Conservation (phyloP, 2,113 vertebrate species). For the Corythoichthys haematopterus region DNA sequence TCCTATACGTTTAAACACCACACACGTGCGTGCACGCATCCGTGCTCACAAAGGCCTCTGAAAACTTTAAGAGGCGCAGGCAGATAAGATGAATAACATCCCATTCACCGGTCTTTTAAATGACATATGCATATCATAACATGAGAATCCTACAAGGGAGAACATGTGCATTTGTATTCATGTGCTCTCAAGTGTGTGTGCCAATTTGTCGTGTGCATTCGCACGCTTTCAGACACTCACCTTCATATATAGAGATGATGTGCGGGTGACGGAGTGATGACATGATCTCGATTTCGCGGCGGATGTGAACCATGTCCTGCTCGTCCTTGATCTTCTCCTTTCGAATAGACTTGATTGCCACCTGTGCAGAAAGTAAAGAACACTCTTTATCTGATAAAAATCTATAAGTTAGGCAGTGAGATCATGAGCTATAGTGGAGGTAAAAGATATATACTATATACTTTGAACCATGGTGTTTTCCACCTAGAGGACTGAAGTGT, state of each 20-base stretch:
- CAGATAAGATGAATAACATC: conserved; percentile 66
- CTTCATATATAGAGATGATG: conserved; percentile 99
- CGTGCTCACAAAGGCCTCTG: conserved; percentile 9
- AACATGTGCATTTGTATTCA: conserved; percentile 28
- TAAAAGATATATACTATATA: too few relatives aligned
- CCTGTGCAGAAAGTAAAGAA: conserved; percentile 67
- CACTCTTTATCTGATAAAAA: neutral
- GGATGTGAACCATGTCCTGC: conserved; percentile 98
- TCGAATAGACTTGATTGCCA: conserved; percentile 98
- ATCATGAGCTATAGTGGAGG: too few relatives aligned
- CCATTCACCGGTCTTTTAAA: conserved; percentile 43
- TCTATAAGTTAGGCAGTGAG: neutral
- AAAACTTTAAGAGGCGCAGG: conserved; percentile 42
- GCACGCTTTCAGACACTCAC: conserved; percentile 56
- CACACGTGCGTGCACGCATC: neutral
- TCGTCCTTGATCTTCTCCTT: conserved; percentile 99
- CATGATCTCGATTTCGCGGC: conserved; percentile 99
- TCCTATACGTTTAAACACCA: conserved; percentile 31
- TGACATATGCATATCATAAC: conserved; percentile 61
- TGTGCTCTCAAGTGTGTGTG: conserved; percentile 11
- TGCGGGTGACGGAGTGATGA: conserved; percentile 96
- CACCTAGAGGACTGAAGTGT: too few relatives aligned
- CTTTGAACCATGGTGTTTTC: too few relatives aligned
- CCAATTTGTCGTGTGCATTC: conserved; percentile 7
- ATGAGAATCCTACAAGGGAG: conserved; percentile 44